Percentiles rank a stretch among this genome's conserved stretches.
Evolutionary conservation across 2,888 invertebrate species (phyloP).

Genomic region (Drosophila nigricruria): DNA sequence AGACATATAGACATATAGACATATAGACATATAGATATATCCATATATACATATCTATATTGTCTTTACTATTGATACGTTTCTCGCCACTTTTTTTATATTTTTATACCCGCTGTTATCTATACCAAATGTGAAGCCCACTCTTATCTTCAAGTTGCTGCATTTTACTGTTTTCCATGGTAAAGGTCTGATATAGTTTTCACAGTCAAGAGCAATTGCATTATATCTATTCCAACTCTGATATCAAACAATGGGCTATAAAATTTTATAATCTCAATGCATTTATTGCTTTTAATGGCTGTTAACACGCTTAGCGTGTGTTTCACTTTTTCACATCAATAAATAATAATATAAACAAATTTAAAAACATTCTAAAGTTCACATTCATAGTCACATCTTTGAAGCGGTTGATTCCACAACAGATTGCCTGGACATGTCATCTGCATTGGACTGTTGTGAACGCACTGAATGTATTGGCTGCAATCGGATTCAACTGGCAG

Average conservation of each 20-base stretch:
- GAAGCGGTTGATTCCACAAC: slow-evolving; percentile 13
- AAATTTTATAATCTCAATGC: neutral
- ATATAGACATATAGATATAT: neutral
- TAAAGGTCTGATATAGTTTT: neutral
- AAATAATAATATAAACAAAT: neutral
- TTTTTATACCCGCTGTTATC: neutral
- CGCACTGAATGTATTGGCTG: slow-evolving; percentile 9
- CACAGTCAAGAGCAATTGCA: neutral
- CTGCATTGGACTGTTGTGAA: neutral
- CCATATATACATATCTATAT: neutral
- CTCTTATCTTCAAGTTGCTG: slow-evolving; percentile 1
- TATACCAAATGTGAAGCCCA: neutral
- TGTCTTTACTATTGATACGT: neutral
- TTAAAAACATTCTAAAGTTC: neutral
- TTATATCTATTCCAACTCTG: neutral
- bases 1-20: neutral
- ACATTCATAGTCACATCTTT: slow-evolving; percentile 15
- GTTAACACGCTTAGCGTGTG: neutral
- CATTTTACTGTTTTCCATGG: neutral
- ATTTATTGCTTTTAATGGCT: neutral
- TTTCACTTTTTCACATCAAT: neutral
- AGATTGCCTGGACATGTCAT: slow-evolving; percentile 6
- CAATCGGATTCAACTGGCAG: slow-evolving; percentile 3
- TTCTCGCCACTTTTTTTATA: neutral
- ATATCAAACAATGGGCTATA: neutral